Base-by-base conservation (phyloP, 2,797 vertebrate genomes). In the Cichlasoma orientale region DNA sequence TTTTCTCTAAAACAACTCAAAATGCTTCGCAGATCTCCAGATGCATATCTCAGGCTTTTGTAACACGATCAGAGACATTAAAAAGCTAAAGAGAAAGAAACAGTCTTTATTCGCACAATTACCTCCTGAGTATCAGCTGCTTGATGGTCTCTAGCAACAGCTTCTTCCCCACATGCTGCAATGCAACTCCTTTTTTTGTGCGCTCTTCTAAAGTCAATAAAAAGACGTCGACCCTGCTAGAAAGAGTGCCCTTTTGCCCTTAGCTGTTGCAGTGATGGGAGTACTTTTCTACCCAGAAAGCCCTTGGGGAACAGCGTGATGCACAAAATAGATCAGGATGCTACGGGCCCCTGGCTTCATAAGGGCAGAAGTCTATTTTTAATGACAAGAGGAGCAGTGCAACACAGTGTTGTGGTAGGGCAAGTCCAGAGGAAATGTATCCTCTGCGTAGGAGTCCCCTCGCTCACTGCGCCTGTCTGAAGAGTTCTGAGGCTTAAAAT, bases 301-400 rank as follows among this genome's bases (percentile, higher is more conserved):
- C 85, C 92, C 85, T 75, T 3, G 38, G 88, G 90, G 88, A 88
- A 41, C 55, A 44, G 82, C 66, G 3, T 12, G 68, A 75, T 82
- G 87, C 80, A 82, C 78, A 88, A 82, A 87, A 88, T 87, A 85
- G 81, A 91, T 84, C 91, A 80, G 80, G 83, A 87, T 86, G 86
- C 89, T 72, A 80, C 11, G 19, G 79, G 87, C 82, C 82, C 75
- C 61, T 66, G 59, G 82, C 78, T 86, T 84, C 73, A 77, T 69
- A 80, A 80, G 90, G 90, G 86, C 88, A 93, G 84, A 93, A 92
- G 93, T 93, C 91, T 89, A 89, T 93, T 93, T 93, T 92, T 94
- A 93, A 93, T 93, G 91, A 91, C 92, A 92, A 92, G 89, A 86
- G 84, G 83, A 92, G 82, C 84, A n/a, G 53, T 31, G 80, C 78